Conservation (phyloP, 2,113 vertebrate species). For the Crotophaga sulcirostris region DNA sequence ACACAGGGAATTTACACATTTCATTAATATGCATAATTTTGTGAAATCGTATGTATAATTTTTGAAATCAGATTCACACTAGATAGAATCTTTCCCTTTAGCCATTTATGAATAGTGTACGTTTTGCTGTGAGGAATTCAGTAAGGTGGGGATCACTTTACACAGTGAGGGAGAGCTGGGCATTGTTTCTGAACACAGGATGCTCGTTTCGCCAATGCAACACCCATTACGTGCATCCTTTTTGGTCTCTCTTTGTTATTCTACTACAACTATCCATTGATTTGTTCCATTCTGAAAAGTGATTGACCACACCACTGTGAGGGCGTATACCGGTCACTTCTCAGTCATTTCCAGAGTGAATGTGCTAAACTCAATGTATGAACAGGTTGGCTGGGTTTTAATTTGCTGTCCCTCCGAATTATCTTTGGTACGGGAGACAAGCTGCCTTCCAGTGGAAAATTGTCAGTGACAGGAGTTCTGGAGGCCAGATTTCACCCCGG, state of each 20-base stretch:
- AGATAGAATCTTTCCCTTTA: background rate
- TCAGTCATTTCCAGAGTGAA: background rate
- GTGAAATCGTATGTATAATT: background rate
- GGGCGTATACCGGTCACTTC: rapidly evolving
- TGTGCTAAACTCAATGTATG: background rate
- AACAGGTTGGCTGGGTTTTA: background rate
- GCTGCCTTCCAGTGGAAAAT: background rate
- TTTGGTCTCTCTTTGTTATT: background rate
- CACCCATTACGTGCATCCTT: background rate
- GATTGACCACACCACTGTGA: background rate
- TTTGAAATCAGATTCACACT: background rate
- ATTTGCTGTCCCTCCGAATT: background rate
- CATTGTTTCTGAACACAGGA: background rate
- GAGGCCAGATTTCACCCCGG: background rate
- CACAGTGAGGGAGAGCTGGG: background rate
- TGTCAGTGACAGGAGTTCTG: background rate
- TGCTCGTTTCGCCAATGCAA: rapidly evolving
- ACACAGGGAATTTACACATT: background rate
- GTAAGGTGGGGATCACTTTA: rapidly evolving
- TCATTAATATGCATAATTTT: background rate
- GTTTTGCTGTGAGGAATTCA: background rate
- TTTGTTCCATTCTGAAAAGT: background rate
- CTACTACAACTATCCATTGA: background rate
- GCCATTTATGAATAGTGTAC: background rate
- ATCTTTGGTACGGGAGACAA: background rate